Evolutionary conservation across 2,113 vertebrate species (phyloP), one percentile per base, ranked within the genome.

Genomic region (Neofelis nebulosa): DNA sequence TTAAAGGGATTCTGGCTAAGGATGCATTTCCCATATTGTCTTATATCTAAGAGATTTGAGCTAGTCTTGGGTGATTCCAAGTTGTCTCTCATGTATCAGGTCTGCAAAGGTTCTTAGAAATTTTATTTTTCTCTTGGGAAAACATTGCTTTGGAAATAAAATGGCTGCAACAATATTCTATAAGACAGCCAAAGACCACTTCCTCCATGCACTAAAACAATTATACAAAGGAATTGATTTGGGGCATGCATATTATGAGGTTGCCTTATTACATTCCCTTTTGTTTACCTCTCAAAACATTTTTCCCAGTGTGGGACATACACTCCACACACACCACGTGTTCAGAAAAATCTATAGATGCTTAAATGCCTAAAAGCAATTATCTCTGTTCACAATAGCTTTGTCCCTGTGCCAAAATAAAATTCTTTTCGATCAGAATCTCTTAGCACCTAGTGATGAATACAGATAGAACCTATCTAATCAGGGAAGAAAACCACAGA

Each of bases 391-490:
- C 48, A 21, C 25, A 69, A 27, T 41, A 93, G 79, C 68, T 91
- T 81, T 91, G 68, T 81, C 36, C 74, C 36, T 81, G 71, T 33
- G 45, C 68, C 84, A 27, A 95, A 95, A 96, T 89, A 85, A 96
- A 95, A 91, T 92, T 82, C 14, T 45, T 95, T 94, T 79, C 38
- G 4, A 65, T 97, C n/a, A 73, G 29, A 93, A 95, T 81, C 14
- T 88, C 45, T 96, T 78, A 81, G 48, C 41, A 96, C 29, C 90
- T 69, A 74, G 38, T 23, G 89, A 66, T 0, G 3, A 33, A 69
- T 36, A 90, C 19, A 88, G 14, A 79, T 50, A 31, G 52, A 97
- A 74, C 9, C 27, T 73, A 13, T 68, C 52, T 45, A 57, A 29
- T 18, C 63, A 36, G 38, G 86, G 63, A 38, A 91, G 27, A 81